These are phyloP conservation scores for Apodemus speciosus DNA, from an alignment of 2,113 vertebrate species.

Conservation along the genomic window DNA sequence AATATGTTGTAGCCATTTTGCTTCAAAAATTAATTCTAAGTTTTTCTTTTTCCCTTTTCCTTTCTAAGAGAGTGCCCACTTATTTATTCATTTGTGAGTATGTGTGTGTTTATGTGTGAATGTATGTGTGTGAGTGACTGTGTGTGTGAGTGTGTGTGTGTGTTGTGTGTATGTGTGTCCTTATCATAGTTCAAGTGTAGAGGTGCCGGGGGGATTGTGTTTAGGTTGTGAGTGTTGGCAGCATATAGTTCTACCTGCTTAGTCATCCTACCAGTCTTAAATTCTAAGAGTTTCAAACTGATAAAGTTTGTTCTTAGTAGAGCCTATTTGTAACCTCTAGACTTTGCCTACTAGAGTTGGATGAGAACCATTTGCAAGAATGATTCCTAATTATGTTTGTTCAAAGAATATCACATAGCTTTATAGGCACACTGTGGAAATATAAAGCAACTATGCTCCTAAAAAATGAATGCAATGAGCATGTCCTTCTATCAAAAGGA, in stretches of 20 bases:
- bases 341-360: neutral
- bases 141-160: no score
- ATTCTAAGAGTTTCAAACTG: constrained; percentile 21
- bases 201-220: neutral
- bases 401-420: constrained; percentile 59
- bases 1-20: neutral
- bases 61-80: neutral
- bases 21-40: neutral
- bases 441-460: constrained; percentile 57
- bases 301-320: neutral
- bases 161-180: neutral
- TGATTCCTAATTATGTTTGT: constrained; percentile 47
- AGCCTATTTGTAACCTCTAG: neutral
- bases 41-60: neutral
- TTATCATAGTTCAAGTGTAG: no score
- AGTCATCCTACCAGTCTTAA: neutral
- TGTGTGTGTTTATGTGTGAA: neutral
- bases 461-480: constrained; percentile 57
- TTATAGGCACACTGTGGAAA: constrained; percentile 63
- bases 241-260: neutral
- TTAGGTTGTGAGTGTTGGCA: no score
- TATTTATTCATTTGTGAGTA: neutral
- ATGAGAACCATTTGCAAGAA: constrained; percentile 50
- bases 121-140: neutral
- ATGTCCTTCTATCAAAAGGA: constrained; percentile 72